phyloP scores from a whole-genome alignment of 2,797 vertebrate genomes.

The Typhlichthys subterraneus region DNA sequence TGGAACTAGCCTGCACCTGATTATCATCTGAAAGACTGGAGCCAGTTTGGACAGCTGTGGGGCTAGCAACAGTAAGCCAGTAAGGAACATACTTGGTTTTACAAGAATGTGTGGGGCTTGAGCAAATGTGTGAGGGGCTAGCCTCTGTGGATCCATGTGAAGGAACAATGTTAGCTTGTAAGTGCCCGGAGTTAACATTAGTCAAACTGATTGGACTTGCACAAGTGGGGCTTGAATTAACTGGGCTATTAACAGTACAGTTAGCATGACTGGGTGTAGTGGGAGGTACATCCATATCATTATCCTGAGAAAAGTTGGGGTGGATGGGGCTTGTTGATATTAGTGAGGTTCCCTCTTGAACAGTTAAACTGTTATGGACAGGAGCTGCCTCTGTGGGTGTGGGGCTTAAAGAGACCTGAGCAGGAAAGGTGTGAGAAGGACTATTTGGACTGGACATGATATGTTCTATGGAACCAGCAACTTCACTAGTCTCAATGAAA shows the following conservation, averaged over 20 bases:
- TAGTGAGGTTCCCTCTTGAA: slow-evolving; percentile 3
- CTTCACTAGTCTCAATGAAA: slow-evolving; percentile 18
- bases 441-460: slow-evolving; percentile 12
- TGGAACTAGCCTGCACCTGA: slow-evolving; percentile 10
- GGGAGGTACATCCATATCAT: slow-evolving; percentile 20
- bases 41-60: slow-evolving; percentile 15
- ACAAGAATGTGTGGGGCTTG: neutral
- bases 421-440: slow-evolving; percentile 3
- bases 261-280: neutral
- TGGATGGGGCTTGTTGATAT: neutral
- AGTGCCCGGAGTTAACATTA: neutral
- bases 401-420: slow-evolving; percentile 4
- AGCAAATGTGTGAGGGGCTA: slow-evolving; percentile 4
- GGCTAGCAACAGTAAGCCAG: neutral
- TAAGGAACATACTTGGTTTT: neutral
- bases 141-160: slow-evolving; percentile 3
- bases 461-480: slow-evolving; percentile 5
- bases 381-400: neutral
- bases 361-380: neutral
- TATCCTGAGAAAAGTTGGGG: slow-evolving; percentile 7
- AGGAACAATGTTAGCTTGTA: neutral
- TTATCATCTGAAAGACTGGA: slow-evolving; percentile 14
- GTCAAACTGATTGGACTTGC: neutral
- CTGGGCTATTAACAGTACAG: neutral
- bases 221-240: neutral